Conservation (phyloP, 1,140 invertebrate genomes). For the Drosophila pseudoobscura region DNA sequence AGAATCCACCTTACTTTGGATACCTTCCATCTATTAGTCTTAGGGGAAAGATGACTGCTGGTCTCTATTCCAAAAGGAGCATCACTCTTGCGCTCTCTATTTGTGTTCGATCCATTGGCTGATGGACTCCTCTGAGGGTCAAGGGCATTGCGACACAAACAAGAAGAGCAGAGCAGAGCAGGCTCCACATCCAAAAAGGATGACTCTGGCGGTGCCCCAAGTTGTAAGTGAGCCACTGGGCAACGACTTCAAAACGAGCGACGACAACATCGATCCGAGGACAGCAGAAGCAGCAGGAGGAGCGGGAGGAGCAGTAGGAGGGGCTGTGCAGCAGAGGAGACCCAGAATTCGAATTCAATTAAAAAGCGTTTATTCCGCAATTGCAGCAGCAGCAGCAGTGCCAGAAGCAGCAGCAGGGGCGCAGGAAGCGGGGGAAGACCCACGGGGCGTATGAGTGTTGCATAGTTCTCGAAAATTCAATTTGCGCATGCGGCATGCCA, state of each 20-base stretch:
- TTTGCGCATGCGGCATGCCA: conserved; percentile 54
- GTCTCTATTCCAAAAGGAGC: too few relatives aligned
- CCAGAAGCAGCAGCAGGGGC: not conserved
- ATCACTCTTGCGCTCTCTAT: too few relatives aligned
- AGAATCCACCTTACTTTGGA: too few relatives aligned
- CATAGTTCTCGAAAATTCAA: conserved; percentile 80
- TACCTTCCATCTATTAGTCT: too few relatives aligned
- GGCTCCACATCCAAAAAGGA: conserved; percentile 62
- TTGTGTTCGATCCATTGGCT: not conserved
- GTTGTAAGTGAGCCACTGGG: conserved; percentile 79
- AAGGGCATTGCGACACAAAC: conserved; percentile 28
- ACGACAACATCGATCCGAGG: conserved; percentile 70
- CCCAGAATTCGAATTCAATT: conserved; percentile 79
- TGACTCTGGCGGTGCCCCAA: conserved; percentile 49
- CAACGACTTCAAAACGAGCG: conserved; percentile 57
- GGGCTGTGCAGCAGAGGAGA: not conserved
- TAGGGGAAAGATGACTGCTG: too few relatives aligned
- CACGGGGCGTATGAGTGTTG: conserved; percentile 79
- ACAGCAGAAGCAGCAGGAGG: conserved; percentile 53
- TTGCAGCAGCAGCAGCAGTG: conserved; percentile 44
- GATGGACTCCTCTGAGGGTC: conserved; percentile 6
- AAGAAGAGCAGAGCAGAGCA: conserved; percentile 24
- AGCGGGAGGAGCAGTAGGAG: not conserved
- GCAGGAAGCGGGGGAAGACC: conserved; percentile 27
- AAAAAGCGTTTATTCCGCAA: conserved; percentile 80